These are phyloP conservation scores for Eupithecia tripunctaria DNA, from an alignment of 2,888 invertebrate genomes.

Conservation along the genomic window DNA sequence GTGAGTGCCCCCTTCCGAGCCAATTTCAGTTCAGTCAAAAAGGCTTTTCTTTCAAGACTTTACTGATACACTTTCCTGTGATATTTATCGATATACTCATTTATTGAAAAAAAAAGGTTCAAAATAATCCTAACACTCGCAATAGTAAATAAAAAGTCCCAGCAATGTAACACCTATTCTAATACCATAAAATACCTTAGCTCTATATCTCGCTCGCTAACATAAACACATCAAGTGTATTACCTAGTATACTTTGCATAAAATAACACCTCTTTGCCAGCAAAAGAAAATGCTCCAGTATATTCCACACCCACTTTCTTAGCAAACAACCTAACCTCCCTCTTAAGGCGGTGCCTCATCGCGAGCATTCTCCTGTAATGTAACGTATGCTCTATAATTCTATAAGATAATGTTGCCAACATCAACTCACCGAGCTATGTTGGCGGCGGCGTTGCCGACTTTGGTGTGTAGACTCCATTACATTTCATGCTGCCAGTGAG, in stretches of 20 bases:
- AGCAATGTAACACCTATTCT: background rate
- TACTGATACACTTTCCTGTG: background rate
- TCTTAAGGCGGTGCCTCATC: background rate
- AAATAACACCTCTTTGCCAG: conserved; percentile 1
- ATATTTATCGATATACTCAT: background rate
- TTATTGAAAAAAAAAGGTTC: background rate
- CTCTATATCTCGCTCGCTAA: conserved; percentile 7
- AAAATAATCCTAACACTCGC: background rate
- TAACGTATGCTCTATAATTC: background rate
- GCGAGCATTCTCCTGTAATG: background rate
- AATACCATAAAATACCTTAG: background rate
- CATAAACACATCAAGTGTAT: conserved; percentile 7
- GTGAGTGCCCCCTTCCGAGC: too few relatives aligned
- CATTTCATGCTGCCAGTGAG: background rate
- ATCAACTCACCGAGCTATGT: background rate
- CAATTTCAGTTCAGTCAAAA: too few relatives aligned
- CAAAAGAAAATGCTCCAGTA: conserved; percentile 8
- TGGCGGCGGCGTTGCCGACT: background rate
- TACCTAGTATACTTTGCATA: conserved; percentile 3
- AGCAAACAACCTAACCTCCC: conserved; percentile 1
- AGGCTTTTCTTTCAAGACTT: too few relatives aligned
- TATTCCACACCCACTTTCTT: background rate
- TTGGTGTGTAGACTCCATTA: background rate
- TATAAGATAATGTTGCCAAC: too few relatives aligned
- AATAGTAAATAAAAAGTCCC: background rate